Evolutionary conservation across 2,888 invertebrate genomes (phyloP).

Genomic region (Ennomos quercinarius): DNA sequence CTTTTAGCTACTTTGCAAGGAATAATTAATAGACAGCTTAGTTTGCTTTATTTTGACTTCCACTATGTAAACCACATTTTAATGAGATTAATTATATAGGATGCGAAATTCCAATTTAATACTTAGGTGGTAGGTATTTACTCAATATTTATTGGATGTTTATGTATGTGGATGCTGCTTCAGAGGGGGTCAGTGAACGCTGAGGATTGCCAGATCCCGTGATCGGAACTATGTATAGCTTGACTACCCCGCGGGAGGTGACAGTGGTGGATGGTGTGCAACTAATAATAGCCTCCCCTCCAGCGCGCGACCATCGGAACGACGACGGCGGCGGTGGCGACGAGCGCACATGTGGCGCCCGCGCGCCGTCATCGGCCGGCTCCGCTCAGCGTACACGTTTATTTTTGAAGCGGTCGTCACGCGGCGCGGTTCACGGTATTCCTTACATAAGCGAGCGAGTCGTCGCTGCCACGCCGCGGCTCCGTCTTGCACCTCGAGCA

Average conservation of each 20-base stretch:
- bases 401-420: constrained; percentile 82
- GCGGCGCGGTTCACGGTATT: constrained; percentile 78
- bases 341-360: constrained; percentile 80
- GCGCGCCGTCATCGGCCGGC: constrained; percentile 53
- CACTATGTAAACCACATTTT: constrained; percentile 1
- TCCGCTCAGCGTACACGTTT: constrained; percentile 71
- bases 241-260: constrained; percentile 84
- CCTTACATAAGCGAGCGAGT: constrained; percentile 71
- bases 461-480: constrained; percentile 51
- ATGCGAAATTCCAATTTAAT: constrained; percentile 14
- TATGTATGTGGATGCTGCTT: constrained; percentile 59
- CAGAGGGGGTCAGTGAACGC: constrained; percentile 81
- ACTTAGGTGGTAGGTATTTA: constrained; percentile 33
- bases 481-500: constrained; percentile 60
- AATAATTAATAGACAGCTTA: constrained; percentile 10
- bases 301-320: constrained; percentile 74
- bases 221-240: constrained; percentile 82
- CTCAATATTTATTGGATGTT: constrained; percentile 33
- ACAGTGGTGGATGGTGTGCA: constrained; percentile 82
- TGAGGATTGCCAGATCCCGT: constrained; percentile 78
- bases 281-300: constrained; percentile 85
- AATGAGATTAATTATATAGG: constrained; percentile 3
- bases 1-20: constrained; percentile 10
- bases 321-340: constrained; percentile 45
- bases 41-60: constrained; percentile 11